Conservation (phyloP, 2,888 invertebrate species). For the Dynastes maya region DNA sequence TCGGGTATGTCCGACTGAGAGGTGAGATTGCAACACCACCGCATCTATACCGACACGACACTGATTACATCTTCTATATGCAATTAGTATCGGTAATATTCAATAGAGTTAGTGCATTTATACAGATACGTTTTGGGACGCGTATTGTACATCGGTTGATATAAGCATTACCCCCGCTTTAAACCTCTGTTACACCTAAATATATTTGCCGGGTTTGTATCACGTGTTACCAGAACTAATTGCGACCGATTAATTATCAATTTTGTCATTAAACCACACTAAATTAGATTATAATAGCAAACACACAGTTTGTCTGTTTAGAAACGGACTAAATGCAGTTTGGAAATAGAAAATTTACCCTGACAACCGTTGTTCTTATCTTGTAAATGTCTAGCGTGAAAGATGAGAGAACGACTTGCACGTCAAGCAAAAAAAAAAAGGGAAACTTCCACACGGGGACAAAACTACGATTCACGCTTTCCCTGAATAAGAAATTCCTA, state of each 20-base stretch:
- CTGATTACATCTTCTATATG: constrained; percentile 58
- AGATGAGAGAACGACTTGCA: not conserved
- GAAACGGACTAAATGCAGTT: no score
- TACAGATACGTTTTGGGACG: constrained; percentile 14
- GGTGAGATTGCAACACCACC: constrained; percentile 56
- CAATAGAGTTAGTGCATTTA: constrained; percentile 49
- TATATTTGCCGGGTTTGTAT: constrained; percentile 12
- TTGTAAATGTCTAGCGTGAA: not conserved
- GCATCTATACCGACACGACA: constrained; percentile 46
- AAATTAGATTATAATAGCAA: constrained; percentile 11
- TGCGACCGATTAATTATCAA: constrained; percentile 19
- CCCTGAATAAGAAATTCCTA: constrained; percentile 61
- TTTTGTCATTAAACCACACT: constrained; percentile 8
- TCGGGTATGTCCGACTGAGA: constrained; percentile 54
- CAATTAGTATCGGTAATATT: constrained; percentile 57
- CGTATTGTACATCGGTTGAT: not conserved
- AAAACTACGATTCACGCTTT: constrained; percentile 63
- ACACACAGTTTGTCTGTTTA: no score
- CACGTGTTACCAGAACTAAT: constrained; percentile 31
- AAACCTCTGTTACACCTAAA: constrained; percentile 7
- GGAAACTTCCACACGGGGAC: constrained; percentile 51
- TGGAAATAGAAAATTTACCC: no score
- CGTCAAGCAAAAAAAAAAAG: constrained; percentile 1
- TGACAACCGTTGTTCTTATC: not conserved
- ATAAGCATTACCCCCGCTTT: constrained; percentile 1